phyloP scores from a whole-genome alignment of 2,888 invertebrate species.

The Enoplolaimus lenunculus region DNA sequence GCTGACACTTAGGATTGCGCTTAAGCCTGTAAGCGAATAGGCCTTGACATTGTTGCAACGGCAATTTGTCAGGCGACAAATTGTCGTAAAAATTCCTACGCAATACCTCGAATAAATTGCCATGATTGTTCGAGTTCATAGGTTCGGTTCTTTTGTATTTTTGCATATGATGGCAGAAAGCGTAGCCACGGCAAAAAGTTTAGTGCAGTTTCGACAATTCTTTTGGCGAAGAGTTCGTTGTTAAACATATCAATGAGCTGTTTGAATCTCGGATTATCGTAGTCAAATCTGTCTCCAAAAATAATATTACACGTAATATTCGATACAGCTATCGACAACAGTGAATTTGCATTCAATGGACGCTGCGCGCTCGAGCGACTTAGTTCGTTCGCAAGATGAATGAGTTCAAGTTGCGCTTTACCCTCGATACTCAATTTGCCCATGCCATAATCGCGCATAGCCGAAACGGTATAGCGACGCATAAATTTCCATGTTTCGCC shows the following conservation, averaged over 20 bases:
- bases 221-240: background rate
- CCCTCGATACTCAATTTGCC: slow-evolving; percentile 29
- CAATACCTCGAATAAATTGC: no score
- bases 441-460: slow-evolving; percentile 28
- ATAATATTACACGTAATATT: slow-evolving; percentile 28
- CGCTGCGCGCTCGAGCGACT: slow-evolving; percentile 12
- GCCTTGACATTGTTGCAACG: no score
- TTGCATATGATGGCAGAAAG: background rate
- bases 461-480: slow-evolving; percentile 27
- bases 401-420: slow-evolving; percentile 28
- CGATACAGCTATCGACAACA: slow-evolving; percentile 27
- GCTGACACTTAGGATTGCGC: no score
- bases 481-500: slow-evolving; percentile 28
- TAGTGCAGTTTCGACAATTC: background rate
- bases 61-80: no score
- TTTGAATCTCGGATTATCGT: slow-evolving; percentile 24
- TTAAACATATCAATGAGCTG: background rate
- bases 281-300: slow-evolving; percentile 28
- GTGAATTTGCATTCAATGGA: slow-evolving; percentile 22
- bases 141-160: no score
- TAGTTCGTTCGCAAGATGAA: slow-evolving; percentile 23
- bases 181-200: slow-evolving; percentile 8
- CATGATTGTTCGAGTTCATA: no score
- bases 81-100: no score
- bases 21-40: no score